Evolutionary conservation across 2,797 vertebrate species (phyloP).

Genomic region (Threskiornis aethiopicus): DNA sequence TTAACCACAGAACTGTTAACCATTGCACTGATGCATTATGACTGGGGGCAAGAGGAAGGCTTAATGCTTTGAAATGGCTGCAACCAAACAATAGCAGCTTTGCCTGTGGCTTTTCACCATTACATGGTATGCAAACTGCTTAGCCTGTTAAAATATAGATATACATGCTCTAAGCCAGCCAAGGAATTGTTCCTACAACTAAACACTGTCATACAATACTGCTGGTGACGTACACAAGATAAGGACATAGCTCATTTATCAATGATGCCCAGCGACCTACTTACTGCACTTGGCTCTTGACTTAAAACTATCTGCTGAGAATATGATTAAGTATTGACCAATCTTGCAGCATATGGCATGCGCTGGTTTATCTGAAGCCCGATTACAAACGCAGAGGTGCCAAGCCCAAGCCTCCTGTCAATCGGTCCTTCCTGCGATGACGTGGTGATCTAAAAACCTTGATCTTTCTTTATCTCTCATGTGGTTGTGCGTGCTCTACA

Average conservation of each 20-base stretch:
- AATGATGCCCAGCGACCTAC: neutral
- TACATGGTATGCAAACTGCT: neutral
- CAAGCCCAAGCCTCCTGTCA: neutral
- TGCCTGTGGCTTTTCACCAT: neutral
- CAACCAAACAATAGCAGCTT: neutral
- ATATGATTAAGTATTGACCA: neutral
- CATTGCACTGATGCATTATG: neutral
- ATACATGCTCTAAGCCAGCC: neutral
- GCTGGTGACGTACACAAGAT: neutral
- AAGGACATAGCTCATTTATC: neutral
- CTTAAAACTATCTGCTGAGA: too few relatives aligned
- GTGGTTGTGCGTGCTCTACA: neutral
- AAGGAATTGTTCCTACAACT: neutral
- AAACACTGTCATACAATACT: neutral
- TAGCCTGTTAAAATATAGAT: neutral
- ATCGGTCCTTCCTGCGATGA: neutral
- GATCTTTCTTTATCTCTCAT: neutral
- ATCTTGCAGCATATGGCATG: neutral
- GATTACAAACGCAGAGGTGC: neutral
- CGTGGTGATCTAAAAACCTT: neutral
- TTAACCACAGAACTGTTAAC: neutral
- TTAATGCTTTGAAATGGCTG: slow-evolving; percentile 14
- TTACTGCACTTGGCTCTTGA: neutral
- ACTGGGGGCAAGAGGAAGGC: neutral
- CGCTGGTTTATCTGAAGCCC: neutral